These are phyloP conservation scores for Bubo blakistoni DNA, from an alignment of 2,113 vertebrate species.

Conservation along the genomic window DNA sequence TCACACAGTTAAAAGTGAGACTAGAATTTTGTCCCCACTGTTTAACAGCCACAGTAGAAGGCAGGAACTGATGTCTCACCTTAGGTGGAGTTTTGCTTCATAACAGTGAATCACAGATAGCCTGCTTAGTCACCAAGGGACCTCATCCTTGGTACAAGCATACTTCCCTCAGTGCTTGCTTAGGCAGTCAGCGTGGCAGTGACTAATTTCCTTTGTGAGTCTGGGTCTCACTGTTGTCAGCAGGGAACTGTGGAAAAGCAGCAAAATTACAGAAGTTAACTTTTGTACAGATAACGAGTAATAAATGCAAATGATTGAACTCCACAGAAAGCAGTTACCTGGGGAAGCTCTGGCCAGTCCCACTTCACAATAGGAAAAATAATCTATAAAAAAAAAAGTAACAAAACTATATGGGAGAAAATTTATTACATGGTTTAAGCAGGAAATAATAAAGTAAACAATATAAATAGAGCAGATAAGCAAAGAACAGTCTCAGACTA, in stretches of 20 bases:
- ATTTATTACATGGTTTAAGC: neutral
- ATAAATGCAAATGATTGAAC: neutral
- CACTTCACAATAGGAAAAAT: neutral
- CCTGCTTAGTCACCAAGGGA: neutral
- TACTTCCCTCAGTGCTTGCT: neutral
- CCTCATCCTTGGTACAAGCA: neutral
- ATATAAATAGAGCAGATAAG: slow-evolving; percentile 5
- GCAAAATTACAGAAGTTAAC: neutral
- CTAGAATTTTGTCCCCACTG: neutral
- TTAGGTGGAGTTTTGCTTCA: neutral
- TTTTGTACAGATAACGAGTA: neutral
- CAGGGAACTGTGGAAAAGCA: neutral
- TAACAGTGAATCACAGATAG: neutral
- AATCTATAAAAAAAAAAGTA: neutral
- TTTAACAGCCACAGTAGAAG: neutral
- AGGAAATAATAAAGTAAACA: slow-evolving; percentile 33
- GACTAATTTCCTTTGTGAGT: slow-evolving; percentile 36
- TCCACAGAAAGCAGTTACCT: neutral
- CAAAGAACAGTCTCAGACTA: neutral
- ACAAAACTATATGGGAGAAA: neutral
- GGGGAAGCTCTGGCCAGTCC: neutral
- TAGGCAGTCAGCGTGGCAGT: neutral
- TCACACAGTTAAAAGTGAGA: neutral
- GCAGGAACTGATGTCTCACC: neutral
- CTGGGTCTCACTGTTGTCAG: neutral